Evolutionary conservation across 2,113 vertebrate species (phyloP).

Genomic region (Beaufortia kweichowensis): DNA sequence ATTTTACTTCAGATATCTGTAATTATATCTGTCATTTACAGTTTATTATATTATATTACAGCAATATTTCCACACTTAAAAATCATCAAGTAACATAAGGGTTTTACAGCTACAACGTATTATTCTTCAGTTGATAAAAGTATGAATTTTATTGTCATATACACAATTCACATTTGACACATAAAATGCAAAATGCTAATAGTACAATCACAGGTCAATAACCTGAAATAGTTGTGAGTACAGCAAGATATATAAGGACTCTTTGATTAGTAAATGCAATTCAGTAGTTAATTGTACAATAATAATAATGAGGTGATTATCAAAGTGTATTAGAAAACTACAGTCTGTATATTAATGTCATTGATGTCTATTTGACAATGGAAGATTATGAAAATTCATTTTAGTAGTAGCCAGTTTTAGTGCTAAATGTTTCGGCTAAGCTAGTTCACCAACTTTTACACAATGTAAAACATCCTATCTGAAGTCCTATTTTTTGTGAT

Average conservation of each 20-base stretch:
- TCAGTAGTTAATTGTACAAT: neutral
- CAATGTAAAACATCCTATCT: neutral
- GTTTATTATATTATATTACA: no score
- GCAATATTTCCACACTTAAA: no score
- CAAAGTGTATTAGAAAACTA: constrained; percentile 29
- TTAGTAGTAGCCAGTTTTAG: constrained; percentile 18
- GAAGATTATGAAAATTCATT: constrained; percentile 4
- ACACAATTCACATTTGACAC: constrained; percentile 4
- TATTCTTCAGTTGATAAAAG: no score
- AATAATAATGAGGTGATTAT: constrained; percentile 15
- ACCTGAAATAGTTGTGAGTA: constrained; percentile 8
- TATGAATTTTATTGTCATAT: constrained; percentile 2
- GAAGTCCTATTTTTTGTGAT: neutral
- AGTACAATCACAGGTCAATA: constrained; percentile 30
- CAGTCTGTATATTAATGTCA: neutral
- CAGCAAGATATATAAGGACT: constrained; percentile 28
- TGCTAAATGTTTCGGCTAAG: neutral
- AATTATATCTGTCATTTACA: no score
- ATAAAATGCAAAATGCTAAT: constrained; percentile 25
- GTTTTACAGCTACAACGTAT: no score
- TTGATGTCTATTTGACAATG: constrained; percentile 1
- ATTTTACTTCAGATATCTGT: no score
- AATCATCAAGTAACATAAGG: no score
- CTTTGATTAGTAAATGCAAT: constrained; percentile 8
- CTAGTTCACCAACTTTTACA: neutral